Percentiles rank a stretch among this genome's conserved stretches.
These are phyloP conservation scores for Xiphorhynchus elegans DNA, from an alignment of 2,113 vertebrate species.

Conservation along the genomic window DNA sequence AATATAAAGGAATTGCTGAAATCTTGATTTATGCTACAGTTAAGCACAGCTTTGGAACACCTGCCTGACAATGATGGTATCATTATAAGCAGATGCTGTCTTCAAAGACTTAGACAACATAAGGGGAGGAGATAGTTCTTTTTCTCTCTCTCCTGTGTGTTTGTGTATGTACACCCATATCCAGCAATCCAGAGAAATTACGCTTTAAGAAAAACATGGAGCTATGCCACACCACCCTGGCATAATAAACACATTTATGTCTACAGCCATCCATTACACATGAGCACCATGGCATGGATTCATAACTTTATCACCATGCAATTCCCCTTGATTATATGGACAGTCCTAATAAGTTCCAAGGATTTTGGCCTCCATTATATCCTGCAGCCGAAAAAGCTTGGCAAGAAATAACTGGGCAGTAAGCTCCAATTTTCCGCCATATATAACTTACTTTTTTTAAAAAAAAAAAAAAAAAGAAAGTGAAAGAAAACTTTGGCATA, in stretches of 20 bases:
- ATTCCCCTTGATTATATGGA: slow-evolving; percentile 56
- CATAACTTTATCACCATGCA: slow-evolving; percentile 38
- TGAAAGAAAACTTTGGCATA: background rate
- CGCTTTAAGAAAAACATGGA: background rate
- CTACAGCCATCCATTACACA: background rate
- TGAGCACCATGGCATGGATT: background rate
- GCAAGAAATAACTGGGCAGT: slow-evolving; percentile 61
- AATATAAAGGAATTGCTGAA: slow-evolving; percentile 36
- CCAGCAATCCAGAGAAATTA: background rate
- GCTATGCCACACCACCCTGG: background rate
- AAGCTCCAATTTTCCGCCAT: slow-evolving; percentile 46
- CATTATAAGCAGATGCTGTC: slow-evolving; percentile 49
- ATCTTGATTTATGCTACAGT: slow-evolving; percentile 8
- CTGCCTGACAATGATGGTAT: background rate
- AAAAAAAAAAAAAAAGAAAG: background rate
- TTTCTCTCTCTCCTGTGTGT: background rate
- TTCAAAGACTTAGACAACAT: slow-evolving; percentile 52
- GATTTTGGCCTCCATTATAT: slow-evolving; percentile 19
- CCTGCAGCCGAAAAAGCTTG: slow-evolving; percentile 68
- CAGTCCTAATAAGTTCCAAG: slow-evolving; percentile 66
- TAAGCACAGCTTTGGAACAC: slow-evolving; percentile 44
- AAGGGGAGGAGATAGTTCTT: background rate
- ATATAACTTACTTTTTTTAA: background rate
- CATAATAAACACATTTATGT: background rate
- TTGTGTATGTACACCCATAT: background rate